Evolutionary conservation across 92 coral and sea anemone species (phyloP).

Genomic region (Heteractis magnifica): DNA sequence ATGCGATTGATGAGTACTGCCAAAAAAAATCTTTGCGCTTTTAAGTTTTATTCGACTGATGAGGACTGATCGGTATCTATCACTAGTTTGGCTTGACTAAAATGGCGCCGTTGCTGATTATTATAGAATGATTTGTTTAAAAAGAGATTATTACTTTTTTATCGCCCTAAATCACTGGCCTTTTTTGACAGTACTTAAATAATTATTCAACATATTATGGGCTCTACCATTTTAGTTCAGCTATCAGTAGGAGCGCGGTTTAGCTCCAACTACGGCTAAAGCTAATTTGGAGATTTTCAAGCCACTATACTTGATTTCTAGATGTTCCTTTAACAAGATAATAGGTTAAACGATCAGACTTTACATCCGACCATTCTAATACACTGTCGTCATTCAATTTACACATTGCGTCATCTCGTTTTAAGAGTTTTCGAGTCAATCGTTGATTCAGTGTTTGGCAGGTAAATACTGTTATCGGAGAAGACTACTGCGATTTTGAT

Average conservation of each 20-base stretch:
- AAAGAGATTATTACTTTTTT: not conserved
- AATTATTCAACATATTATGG: not conserved
- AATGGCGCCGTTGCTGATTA: not conserved
- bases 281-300: not conserved
- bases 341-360: not conserved
- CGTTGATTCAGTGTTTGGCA: not conserved
- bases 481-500: no score
- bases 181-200: not conserved
- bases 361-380: not conserved
- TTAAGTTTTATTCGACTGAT: not conserved
- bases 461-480: no score
- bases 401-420: not conserved
- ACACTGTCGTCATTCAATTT: not conserved
- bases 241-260: not conserved
- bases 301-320: not conserved
- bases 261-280: not conserved
- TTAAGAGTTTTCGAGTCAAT: not conserved
- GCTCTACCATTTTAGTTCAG: not conserved
- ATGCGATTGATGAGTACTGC: not conserved
- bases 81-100: not conserved
- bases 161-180: not conserved
- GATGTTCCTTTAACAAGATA: not conserved
- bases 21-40: not conserved
- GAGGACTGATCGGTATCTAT: not conserved
- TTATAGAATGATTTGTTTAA: not conserved